Percentiles rank a stretch among this genome's conserved stretches.
Evolutionary conservation across 2,888 invertebrate genomes (phyloP).

Genomic region (Keiferia lycopersicella): DNA sequence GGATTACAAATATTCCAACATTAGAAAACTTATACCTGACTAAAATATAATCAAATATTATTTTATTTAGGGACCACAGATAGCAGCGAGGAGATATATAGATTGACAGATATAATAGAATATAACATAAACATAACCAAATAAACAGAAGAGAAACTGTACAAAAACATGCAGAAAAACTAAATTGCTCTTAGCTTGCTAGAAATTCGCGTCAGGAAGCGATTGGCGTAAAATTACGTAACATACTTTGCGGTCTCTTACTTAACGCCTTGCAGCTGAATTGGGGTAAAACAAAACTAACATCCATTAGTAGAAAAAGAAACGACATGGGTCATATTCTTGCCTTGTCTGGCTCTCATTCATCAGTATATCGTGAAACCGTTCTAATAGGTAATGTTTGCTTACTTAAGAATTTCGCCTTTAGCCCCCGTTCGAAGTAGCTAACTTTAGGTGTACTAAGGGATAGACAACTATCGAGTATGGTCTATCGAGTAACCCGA

Average conservation of each 20-base stretch:
- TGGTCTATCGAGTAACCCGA: too few relatives aligned
- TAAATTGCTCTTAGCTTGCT: not conserved
- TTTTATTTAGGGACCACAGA: too few relatives aligned
- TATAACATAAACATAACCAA: not conserved
- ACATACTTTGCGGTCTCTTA: slow-evolving; percentile 14
- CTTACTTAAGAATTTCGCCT: not conserved
- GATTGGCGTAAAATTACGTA: not conserved
- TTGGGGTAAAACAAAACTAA: too few relatives aligned
- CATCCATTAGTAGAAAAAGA: too few relatives aligned
- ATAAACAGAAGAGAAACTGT: not conserved
- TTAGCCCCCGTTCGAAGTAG: too few relatives aligned
- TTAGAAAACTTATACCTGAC: too few relatives aligned
- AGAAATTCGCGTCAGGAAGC: slow-evolving; percentile 9
- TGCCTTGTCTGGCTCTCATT: too few relatives aligned
- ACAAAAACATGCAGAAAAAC: slow-evolving; percentile 13
- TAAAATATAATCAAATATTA: too few relatives aligned
- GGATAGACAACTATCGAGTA: not conserved
- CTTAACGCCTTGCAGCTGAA: too few relatives aligned
- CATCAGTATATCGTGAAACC: too few relatives aligned
- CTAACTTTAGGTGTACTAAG: not conserved
- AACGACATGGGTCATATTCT: too few relatives aligned
- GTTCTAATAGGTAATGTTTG: not conserved
- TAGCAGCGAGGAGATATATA: not conserved
- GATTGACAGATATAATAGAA: not conserved
- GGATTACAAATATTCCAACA: too few relatives aligned